These are phyloP conservation scores for Neodiprion pinetum DNA, from an alignment of 1,140 invertebrate species.

Conservation along the genomic window DNA sequence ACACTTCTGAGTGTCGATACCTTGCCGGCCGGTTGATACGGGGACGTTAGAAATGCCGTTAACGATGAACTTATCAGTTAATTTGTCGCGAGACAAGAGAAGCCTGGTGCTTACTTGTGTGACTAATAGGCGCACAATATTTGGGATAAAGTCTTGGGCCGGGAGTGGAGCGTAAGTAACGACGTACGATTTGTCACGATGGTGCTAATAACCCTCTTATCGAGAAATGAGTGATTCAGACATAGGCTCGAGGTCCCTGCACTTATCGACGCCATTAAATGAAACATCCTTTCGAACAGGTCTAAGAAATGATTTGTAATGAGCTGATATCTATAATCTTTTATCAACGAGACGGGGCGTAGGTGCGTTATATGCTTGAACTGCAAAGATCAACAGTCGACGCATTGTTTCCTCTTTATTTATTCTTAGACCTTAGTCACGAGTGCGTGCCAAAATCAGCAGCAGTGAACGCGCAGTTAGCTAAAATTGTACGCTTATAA, in stretches of 20 bases:
- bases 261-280: constrained; percentile 48
- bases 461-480: neutral
- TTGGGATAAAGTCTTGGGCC: constrained; percentile 16
- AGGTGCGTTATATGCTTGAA: neutral
- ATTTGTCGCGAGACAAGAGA: constrained; percentile 37
- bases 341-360: constrained; percentile 19
- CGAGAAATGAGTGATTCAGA: constrained; percentile 49
- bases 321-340: constrained; percentile 29
- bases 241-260: constrained; percentile 30
- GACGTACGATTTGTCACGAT: constrained; percentile 37
- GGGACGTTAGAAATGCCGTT: constrained; percentile 43
- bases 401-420: neutral
- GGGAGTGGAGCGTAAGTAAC: constrained; percentile 14
- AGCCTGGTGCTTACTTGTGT: neutral
- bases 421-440: neutral
- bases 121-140: constrained; percentile 9
- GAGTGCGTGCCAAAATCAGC: neutral
- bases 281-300: constrained; percentile 30
- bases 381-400: neutral
- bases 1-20: neutral
- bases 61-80: constrained; percentile 39
- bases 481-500: neutral
- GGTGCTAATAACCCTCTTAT: constrained; percentile 46
- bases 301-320: constrained; percentile 32
- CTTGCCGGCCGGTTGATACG: neutral